Conservation (phyloP, 2,888 invertebrate genomes). For the Gibbula magus region DNA sequence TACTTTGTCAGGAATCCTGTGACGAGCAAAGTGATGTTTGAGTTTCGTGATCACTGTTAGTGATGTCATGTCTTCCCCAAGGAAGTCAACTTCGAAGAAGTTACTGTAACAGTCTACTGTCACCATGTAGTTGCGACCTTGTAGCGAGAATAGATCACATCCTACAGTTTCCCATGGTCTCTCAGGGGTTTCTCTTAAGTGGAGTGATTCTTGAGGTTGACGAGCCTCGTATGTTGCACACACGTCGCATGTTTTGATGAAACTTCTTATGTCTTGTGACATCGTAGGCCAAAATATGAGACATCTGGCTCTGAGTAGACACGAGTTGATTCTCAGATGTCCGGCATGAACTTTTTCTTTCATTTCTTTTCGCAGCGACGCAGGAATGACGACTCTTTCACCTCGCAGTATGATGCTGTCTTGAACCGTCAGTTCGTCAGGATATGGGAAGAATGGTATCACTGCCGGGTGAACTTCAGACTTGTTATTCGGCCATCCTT, state of each 20-base stretch:
- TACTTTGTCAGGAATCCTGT: constrained; percentile 36
- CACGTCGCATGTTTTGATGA: constrained; percentile 39
- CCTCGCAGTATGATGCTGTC: neutral
- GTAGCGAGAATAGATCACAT: too few species aligned
- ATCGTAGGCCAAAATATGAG: constrained; percentile 44
- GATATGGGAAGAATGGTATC: constrained; percentile 2
- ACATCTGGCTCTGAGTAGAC: constrained; percentile 15
- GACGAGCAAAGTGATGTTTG: constrained; percentile 37
- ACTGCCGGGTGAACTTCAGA: neutral
- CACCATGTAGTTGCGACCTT: too few species aligned
- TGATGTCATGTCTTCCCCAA: too few species aligned
- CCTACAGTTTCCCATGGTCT: too few species aligned
- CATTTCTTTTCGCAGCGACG: neutral
- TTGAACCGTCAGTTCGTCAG: constrained; percentile 26
- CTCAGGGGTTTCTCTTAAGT: constrained; percentile 26
- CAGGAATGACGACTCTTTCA: neutral
- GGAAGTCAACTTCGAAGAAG: too few species aligned
- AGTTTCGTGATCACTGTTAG: constrained; percentile 40
- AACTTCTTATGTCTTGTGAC: constrained; percentile 44
- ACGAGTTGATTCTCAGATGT: constrained; percentile 28
- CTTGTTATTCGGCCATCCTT: constrained; percentile 38
- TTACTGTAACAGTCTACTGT: too few species aligned
- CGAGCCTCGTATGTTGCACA: too few species aligned
- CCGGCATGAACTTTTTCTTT: constrained; percentile 29
- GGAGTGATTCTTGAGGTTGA: constrained; percentile 35